These are phyloP conservation scores for Mythimna loreyi DNA, from an alignment of 2,888 invertebrate genomes.

Conservation along the genomic window DNA sequence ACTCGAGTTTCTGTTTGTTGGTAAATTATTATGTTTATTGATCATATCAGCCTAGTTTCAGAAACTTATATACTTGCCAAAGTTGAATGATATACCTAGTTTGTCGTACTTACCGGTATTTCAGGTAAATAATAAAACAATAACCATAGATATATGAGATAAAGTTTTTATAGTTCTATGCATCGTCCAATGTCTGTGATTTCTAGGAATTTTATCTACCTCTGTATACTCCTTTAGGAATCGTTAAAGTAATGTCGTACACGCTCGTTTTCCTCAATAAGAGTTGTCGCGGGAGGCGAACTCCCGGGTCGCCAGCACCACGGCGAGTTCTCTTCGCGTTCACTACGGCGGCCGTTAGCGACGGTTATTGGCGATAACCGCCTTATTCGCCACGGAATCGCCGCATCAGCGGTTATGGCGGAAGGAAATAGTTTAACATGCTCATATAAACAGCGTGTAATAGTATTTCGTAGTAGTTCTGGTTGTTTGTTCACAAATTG, in stretches of 20 bases:
- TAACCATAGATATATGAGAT: neutral
- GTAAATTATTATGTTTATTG: conserved; percentile 9
- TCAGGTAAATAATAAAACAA: neutral
- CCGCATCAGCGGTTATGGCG: neutral
- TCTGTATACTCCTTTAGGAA: neutral
- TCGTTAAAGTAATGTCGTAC: neutral
- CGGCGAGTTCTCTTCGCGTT: conserved; percentile 5
- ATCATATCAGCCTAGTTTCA: neutral
- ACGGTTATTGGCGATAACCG: conserved; percentile 31
- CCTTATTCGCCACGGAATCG: neutral
- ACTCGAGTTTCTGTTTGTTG: neutral
- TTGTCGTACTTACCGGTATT: neutral
- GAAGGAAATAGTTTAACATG: conserved; percentile 22
- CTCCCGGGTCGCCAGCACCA: neutral
- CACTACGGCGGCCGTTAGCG: neutral
- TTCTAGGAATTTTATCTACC: neutral
- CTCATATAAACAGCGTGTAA: conserved; percentile 1
- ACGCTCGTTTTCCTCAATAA: conserved; percentile 7
- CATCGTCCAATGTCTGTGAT: neutral
- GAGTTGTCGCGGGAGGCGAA: neutral
- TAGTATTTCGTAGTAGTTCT: neutral
- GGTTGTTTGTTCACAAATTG: neutral
- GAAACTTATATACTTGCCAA: neutral
- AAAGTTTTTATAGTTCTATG: neutral
- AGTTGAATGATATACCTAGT: neutral